Conservation (phyloP, 1,140 invertebrate genomes). For the Caenorhabditis elegans region WBcel235 BX284606.5:9549001-9549500, state of each 20-base stretch:
- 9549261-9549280: background rate
- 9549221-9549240: background rate
- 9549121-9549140: conserved; percentile 13
- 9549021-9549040: background rate
- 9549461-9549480: background rate
- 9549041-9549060: background rate
- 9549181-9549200: conserved; percentile 3
- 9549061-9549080: background rate
- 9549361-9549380: background rate
- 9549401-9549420: background rate
- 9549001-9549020: background rate
- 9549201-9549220: background rate
- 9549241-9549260: background rate
- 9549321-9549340: background rate
- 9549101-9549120: background rate
- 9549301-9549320: background rate
- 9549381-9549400: background rate
- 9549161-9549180: conserved; percentile 30
- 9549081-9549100: background rate
- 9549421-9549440: background rate
- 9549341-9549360: background rate
- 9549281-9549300: background rate
- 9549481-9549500: background rate
- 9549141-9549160: conserved; percentile 22
- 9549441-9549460: too few species aligned